phyloP scores from a whole-genome alignment of 2,888 invertebrate genomes.

The Lamproptera curius region DNA sequence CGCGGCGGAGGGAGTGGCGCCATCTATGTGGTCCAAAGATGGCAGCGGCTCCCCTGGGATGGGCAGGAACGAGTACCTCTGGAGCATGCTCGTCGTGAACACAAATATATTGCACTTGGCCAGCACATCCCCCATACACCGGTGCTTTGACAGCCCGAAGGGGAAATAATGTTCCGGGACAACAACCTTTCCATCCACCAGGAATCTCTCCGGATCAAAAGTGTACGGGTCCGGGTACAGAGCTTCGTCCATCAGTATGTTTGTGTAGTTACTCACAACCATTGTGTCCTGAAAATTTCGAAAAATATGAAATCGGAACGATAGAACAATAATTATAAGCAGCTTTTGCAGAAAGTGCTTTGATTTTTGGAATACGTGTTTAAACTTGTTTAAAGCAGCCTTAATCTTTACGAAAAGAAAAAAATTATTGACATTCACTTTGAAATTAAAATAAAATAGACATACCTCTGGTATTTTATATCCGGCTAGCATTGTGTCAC shows the following conservation, averaged over 20 bases:
- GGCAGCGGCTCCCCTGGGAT: slow-evolving; percentile 82
- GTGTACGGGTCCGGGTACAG: slow-evolving; percentile 83
- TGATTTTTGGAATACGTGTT: too few species aligned
- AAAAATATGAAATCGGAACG: too few species aligned
- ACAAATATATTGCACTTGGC: slow-evolving; percentile 89
- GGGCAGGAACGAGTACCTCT: slow-evolving; percentile 83
- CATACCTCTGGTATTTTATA: slow-evolving; percentile 86
- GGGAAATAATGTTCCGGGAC: slow-evolving; percentile 86
- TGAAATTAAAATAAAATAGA: too few species aligned
- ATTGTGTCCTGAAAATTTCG: slow-evolving; percentile 83
- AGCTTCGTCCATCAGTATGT: slow-evolving; percentile 82
- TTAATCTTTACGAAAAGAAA: too few species aligned
- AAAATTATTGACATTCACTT: too few species aligned
- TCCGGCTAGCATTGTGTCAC: slow-evolving; percentile 84
- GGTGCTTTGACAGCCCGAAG: slow-evolving; percentile 87
- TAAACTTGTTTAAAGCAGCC: too few species aligned
- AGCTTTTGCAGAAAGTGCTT: too few species aligned
- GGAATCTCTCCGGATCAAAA: slow-evolving; percentile 87
- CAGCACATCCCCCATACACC: slow-evolving; percentile 88
- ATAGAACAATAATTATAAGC: too few species aligned
- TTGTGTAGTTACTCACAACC: slow-evolving; percentile 87
- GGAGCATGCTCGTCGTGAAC: slow-evolving; percentile 85
- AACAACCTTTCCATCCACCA: slow-evolving; percentile 79
- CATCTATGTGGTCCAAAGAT: slow-evolving; percentile 83
- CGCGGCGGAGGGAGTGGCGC: slow-evolving; percentile 86